These are phyloP conservation scores for Poeciliopsis infans DNA, from an alignment of 2,797 vertebrate genomes.

Conservation along the genomic window DNA sequence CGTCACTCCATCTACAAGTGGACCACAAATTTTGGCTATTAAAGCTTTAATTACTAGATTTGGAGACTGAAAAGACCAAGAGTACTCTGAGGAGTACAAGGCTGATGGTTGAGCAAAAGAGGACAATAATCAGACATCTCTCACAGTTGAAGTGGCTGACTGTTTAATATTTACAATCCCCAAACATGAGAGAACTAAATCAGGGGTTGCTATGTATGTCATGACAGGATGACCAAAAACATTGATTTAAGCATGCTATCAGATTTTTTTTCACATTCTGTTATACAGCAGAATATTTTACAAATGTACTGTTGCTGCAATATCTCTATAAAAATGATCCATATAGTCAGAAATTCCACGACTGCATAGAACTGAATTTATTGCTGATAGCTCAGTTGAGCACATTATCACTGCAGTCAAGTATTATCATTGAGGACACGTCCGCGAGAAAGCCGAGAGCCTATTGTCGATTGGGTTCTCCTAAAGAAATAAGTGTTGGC, in stretches of 20 bases:
- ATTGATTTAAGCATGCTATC: not conserved
- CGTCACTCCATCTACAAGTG: not conserved
- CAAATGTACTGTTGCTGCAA: not conserved
- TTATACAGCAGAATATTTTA: not conserved
- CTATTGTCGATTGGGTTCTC: not conserved
- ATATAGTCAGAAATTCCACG: not conserved
- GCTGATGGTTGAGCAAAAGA: not conserved
- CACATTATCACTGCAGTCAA: not conserved
- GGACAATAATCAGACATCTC: not conserved
- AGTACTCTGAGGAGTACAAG: not conserved
- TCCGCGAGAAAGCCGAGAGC: not conserved
- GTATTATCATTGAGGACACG: not conserved
- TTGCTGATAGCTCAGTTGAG: not conserved
- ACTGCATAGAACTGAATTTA: not conserved
- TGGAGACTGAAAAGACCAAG: not conserved
- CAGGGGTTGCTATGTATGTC: not conserved
- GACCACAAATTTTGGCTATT: not conserved
- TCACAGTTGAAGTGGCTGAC: not conserved
- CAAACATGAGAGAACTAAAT: not conserved
- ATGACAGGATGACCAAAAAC: not conserved
- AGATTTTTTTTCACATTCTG: not conserved
- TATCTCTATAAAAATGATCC: not conserved
- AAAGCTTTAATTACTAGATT: not conserved
- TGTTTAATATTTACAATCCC: not conserved
- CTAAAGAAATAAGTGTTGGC: not conserved